These are phyloP conservation scores for Ichneumon xanthorius DNA, from an alignment of 2,888 invertebrate genomes.

Conservation along the genomic window DNA sequence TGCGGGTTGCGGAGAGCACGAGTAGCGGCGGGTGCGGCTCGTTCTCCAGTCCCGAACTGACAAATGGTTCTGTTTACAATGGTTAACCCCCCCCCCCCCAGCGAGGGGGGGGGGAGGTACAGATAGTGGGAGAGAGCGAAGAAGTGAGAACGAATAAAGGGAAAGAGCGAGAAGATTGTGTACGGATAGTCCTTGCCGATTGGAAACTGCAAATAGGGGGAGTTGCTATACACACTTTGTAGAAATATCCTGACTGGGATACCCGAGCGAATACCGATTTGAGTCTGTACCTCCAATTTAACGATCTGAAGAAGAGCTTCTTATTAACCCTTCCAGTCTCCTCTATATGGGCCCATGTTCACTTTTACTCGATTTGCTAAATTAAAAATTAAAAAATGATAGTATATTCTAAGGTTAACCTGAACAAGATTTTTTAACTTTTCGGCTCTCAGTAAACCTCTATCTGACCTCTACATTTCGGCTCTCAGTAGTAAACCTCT, in stretches of 20 bases:
- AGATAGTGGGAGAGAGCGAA: neutral
- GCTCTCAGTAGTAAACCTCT: neutral
- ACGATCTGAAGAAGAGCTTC: neutral
- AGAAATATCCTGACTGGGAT: neutral
- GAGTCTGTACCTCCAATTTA: neutral
- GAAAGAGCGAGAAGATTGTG: constrained; percentile 1
- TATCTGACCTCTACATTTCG: neutral
- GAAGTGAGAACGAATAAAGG: constrained; percentile 37
- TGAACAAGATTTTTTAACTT: neutral
- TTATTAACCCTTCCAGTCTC: neutral
- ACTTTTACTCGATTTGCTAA: neutral
- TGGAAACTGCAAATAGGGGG: neutral
- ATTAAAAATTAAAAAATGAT: neutral
- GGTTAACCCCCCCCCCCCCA: constrained; percentile 38
- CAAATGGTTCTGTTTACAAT: constrained; percentile 80
- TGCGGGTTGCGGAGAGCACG: constrained; percentile 41
- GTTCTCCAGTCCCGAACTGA: constrained; percentile 70
- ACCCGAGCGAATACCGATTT: neutral
- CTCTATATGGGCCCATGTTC: too few relatives aligned
- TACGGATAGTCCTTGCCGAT: neutral
- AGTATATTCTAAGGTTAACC: neutral
- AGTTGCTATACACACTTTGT: neutral
- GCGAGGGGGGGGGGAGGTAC: neutral
- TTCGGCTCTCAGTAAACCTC: neutral
- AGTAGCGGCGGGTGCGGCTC: constrained; percentile 60